Evolutionary conservation across 2,113 vertebrate genomes (phyloP), one percentile per base, ranked within the genome.

Genomic region (Pleuronectes platessa): DNA sequence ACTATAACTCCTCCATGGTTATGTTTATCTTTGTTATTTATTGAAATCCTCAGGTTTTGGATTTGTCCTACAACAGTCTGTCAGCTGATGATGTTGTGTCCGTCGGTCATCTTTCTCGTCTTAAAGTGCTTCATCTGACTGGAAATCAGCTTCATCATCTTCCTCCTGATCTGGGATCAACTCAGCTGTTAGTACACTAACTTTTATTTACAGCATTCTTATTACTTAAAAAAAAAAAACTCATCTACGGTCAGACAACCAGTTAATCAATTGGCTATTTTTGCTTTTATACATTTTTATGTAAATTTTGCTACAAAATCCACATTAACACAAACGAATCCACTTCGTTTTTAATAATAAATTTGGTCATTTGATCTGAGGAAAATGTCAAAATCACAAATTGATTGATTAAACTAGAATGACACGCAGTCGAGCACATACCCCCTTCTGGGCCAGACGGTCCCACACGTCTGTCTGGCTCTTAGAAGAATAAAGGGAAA

Each of bases 61-160:
- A 97, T 88, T 92, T 98, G 72, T 96, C 96, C 66, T 97, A 94
- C 86, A 98, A 98, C 85, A 92, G 74, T 63, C 80, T 97, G 76
- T 93, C 89, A 27, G 76, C 86, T 2, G 90, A 94, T 60, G 93
- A 88, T 54, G 51, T 97, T 42, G 65, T 85, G 78, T 83, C 86
- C 0, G 56, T 97, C 58, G 91, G 96, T 63, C 61, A 79, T 35
- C 89, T 97, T 55, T 88, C 94, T 8, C 82, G n/a, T 47, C 94
- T 98, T 45, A 94, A 94, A 80, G 91, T 94, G 21, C 94, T 97
- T 86, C 90, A 92, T 68, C 93, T 98, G 63, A 95, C 94, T 0
- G 96, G 94, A 86, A 97, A 96, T 8, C 65, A 92, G 8, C 94
- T 98, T 53, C 85, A 65, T 37, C 90, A 78, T 10, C 93, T 97